Evolutionary conservation across 2,113 vertebrate genomes (phyloP).

Genomic region (Mobula hypostoma): DNA sequence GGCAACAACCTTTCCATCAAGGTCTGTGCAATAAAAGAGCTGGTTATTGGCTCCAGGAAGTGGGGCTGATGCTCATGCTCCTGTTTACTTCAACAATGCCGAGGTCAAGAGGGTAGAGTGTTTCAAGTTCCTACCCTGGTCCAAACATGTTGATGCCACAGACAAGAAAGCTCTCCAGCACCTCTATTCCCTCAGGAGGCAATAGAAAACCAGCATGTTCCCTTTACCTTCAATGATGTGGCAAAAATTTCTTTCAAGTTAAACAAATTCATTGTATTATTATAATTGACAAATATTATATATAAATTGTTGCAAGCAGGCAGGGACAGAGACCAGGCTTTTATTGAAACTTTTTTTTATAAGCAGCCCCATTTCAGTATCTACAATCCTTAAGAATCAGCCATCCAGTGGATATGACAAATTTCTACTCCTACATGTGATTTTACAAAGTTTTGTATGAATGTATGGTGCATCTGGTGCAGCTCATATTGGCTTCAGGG

Average conservation of each 20-base stretch:
- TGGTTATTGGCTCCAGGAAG: too few relatives aligned
- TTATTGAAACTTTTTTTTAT: background rate
- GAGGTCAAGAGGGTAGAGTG: too few relatives aligned
- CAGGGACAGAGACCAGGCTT: background rate
- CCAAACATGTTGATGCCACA: too few relatives aligned
- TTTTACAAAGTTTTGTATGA: background rate
- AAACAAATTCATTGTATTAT: background rate
- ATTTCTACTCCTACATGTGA: background rate
- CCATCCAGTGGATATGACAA: background rate
- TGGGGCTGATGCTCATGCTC: too few relatives aligned
- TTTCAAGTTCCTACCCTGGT: too few relatives aligned
- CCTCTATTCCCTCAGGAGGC: too few relatives aligned
- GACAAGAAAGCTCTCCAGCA: too few relatives aligned
- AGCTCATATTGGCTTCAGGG: background rate
- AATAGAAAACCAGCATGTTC: too few relatives aligned
- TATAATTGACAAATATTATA: background rate
- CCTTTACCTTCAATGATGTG: too few relatives aligned
- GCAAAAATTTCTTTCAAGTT: background rate
- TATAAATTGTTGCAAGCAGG: background rate
- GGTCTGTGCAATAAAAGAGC: too few relatives aligned
- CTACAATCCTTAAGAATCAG: background rate
- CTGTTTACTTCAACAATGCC: too few relatives aligned
- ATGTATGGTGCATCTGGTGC: background rate
- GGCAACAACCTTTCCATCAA: too few relatives aligned
- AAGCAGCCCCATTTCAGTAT: background rate